Evolutionary conservation across 2,888 invertebrate species (phyloP), one percentile per base, ranked within the genome.

Genomic region (Andrena haemorrhoa): DNA sequence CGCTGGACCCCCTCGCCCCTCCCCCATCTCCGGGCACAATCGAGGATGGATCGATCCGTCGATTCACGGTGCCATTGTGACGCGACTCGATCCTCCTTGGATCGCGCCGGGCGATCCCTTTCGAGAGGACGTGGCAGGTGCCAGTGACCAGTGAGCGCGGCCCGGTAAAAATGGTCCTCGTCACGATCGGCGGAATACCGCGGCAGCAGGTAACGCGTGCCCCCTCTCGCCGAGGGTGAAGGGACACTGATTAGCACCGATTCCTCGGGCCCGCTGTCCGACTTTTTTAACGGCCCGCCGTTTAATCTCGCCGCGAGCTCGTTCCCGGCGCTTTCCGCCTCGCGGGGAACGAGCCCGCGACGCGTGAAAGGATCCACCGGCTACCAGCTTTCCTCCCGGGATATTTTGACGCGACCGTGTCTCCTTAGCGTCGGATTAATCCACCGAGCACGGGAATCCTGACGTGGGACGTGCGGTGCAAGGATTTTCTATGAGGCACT

Each of bases 41-140:
- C 87, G 82, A 79, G 86, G 82, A 79, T 58, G 83, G 58, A 81
- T 83, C 86, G 86, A 87, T 88, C 80, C 88, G 88, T 84, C 86
- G 88, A 88, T 88, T 86, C 88, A 87, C 84, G 82, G 63, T 79
- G 80, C 74, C 83, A 85, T 85, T 85, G 85, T 85, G 64, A 41
- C 78, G 33, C 73, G 49, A 7, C 51, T 23, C 35, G 60, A 35
- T 79, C 74, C 58, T 71, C 63, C 70, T 76, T 31, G 66, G 64
- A 73, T 82, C 76, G 71, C 61, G 71, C 23, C 56, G 72, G 71
- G 79, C 56, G 75, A 79, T 84, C 71, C 53, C 49, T 66, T 35
- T 29, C 56, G 61, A 47, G 35, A 3, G 12, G 53, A 74, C 77
- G 75, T 82, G 84, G 82, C 85, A 86, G 85, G 85, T 86, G 85